Evolutionary conservation across 2,113 vertebrate genomes (phyloP).

Genomic region (Phrynosoma platyrhinos): DNA sequence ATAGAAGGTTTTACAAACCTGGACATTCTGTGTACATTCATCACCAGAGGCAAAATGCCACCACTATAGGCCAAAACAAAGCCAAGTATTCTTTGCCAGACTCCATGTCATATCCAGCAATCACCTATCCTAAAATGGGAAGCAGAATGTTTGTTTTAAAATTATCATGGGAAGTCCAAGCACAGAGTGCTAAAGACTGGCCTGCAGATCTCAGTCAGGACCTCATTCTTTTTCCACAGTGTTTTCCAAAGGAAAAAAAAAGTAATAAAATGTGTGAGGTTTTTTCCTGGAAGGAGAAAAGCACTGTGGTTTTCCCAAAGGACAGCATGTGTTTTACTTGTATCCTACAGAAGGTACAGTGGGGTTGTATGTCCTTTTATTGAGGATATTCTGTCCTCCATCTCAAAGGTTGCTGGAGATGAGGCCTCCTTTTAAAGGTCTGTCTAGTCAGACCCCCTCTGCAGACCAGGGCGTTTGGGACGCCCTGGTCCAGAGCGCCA

Average conservation of each 20-base stretch:
- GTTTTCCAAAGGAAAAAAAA: conserved; percentile 57
- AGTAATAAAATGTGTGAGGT: conserved; percentile 53
- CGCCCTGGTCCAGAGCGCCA: too few relatives aligned
- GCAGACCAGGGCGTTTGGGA: too few relatives aligned
- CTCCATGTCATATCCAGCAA: conserved; percentile 46
- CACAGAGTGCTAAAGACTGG: conserved; percentile 52
- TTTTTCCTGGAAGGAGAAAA: conserved; percentile 48
- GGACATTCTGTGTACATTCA: conserved; percentile 61
- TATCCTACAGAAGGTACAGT: conserved; percentile 34
- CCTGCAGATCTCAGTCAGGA: conserved; percentile 34
- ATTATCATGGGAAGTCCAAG: conserved; percentile 54
- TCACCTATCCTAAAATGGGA: conserved; percentile 61
- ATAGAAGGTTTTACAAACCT: conserved; percentile 59
- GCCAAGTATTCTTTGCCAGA: conserved; percentile 62
- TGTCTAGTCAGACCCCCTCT: too few relatives aligned
- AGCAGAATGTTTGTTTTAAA: conserved; percentile 55
- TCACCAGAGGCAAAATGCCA: conserved; percentile 58
- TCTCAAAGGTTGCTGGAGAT: too few relatives aligned
- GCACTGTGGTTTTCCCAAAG: conserved; percentile 51
- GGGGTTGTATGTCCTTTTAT: too few relatives aligned
- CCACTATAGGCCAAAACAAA: conserved; percentile 54
- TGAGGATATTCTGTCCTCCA: too few relatives aligned
- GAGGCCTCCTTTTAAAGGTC: too few relatives aligned
- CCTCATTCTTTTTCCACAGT: conserved; percentile 25
- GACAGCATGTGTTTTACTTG: conserved; percentile 48